These are phyloP conservation scores for Mythimna impura DNA, from an alignment of 2,888 invertebrate genomes.

Conservation along the genomic window DNA sequence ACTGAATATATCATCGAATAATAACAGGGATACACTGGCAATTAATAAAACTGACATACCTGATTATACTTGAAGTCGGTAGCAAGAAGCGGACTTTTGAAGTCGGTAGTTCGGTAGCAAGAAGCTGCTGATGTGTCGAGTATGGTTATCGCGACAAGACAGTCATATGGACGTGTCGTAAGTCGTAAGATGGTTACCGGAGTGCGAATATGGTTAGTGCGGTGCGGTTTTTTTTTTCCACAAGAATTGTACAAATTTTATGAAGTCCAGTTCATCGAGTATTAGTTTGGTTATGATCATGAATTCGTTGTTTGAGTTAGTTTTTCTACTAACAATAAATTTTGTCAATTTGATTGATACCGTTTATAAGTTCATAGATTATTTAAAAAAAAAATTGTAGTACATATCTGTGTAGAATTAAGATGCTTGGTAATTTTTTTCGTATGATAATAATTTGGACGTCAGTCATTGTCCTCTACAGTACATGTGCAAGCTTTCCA, in stretches of 20 bases:
- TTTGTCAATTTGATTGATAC: no score
- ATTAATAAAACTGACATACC: slow-evolving; percentile 44
- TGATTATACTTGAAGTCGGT: slow-evolving; percentile 20
- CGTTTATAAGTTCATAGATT: no score
- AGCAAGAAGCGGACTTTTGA: slow-evolving; percentile 4
- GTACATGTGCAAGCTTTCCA: no score
- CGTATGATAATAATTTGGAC: no score
- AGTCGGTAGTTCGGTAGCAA: slow-evolving; percentile 34
- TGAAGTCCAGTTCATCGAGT: neutral
- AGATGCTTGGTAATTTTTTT: no score
- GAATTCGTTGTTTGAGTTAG: no score
- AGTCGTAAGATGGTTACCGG: slow-evolving; percentile 11
- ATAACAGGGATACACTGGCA: slow-evolving; percentile 19
- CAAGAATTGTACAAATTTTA: neutral
- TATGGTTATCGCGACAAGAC: slow-evolving; percentile 33
- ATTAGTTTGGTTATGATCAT: neutral
- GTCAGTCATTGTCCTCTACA: no score
- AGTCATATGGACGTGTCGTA: slow-evolving; percentile 9
- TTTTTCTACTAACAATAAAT: no score
- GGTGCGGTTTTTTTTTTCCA: neutral
- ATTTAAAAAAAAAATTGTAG: no score
- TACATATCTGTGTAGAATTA: no score
- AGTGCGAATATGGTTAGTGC: slow-evolving; percentile 11
- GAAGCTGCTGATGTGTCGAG: slow-evolving; percentile 32
- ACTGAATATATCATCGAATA: slow-evolving; percentile 30